phyloP scores from a whole-genome alignment of 2,113 vertebrate genomes.

The Tetrax tetrax region DNA sequence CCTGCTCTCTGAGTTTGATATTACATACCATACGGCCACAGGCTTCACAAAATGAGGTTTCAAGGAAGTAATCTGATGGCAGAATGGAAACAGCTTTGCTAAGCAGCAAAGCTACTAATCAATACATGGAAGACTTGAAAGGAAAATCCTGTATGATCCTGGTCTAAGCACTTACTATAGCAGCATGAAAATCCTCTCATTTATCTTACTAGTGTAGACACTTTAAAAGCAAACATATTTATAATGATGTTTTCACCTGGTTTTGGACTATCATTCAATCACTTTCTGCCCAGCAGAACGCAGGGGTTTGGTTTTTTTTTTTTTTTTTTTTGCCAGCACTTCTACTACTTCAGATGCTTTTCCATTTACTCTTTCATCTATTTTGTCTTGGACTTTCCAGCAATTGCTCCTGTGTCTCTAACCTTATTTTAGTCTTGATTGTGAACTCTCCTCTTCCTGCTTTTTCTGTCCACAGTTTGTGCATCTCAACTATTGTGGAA shows the following conservation, averaged over 20 bases:
- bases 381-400: background rate
- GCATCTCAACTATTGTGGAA: background rate
- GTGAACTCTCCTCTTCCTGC: background rate
- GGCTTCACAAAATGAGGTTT: background rate
- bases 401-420: background rate
- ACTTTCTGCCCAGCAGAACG: background rate
- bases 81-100: background rate
- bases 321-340: background rate
- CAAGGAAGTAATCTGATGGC: background rate
- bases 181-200: background rate
- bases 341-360: background rate
- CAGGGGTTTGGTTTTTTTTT: background rate
- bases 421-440: background rate
- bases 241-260: background rate
- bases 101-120: background rate
- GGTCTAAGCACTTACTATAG: background rate
- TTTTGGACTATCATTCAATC: background rate
- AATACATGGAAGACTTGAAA: background rate
- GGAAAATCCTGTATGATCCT: background rate
- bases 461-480: background rate
- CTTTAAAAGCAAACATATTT: background rate
- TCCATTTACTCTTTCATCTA: background rate
- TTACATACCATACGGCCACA: background rate
- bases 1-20: background rate
- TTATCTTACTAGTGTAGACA: background rate